phyloP scores from a whole-genome alignment of 2,888 invertebrate genomes.

The Polydrusus cervinus region DNA sequence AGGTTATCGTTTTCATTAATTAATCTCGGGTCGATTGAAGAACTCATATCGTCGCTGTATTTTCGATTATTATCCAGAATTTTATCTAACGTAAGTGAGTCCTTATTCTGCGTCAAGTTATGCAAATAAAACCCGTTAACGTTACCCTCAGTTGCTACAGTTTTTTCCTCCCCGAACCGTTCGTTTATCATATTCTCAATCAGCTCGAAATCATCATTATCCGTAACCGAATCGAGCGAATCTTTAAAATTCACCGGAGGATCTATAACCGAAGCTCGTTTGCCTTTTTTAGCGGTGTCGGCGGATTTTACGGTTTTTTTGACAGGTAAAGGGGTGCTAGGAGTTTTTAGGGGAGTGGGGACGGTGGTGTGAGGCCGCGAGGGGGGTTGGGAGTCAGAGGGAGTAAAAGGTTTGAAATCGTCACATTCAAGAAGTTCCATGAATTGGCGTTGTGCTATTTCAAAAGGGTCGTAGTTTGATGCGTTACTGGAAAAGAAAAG shows the following conservation, averaged over 20 bases:
- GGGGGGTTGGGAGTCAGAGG: conserved; percentile 51
- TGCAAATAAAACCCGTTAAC: conserved; percentile 52
- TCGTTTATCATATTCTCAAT: conserved; percentile 68
- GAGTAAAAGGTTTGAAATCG: conserved; percentile 70
- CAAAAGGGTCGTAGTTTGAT: conserved; percentile 84
- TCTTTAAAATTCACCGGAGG: conserved; percentile 71
- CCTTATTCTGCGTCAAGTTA: conserved; percentile 50
- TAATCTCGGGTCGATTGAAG: conserved; percentile 75
- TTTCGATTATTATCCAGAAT: conserved; percentile 60
- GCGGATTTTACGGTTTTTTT: conserved; percentile 54
- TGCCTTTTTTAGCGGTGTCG: conserved; percentile 52
- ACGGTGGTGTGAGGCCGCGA: conserved; percentile 70
- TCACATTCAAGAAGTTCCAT: conserved; percentile 85
- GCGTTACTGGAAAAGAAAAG: conserved; percentile 46
- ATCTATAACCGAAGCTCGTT: conserved; percentile 70
- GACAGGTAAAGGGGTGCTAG: conserved; percentile 49
- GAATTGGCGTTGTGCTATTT: conserved; percentile 87
- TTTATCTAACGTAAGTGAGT: conserved; percentile 51
- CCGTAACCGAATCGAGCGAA: conserved; percentile 58
- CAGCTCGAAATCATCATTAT: conserved; percentile 67
- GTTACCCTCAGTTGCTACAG: neutral
- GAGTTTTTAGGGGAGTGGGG: conserved; percentile 46
- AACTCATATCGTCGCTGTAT: conserved; percentile 67
- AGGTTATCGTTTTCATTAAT: conserved; percentile 83
- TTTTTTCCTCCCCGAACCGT: conserved; percentile 56